Evolutionary conservation across 2,113 vertebrate species (phyloP).

Genomic region (Halcyon malimbica): DNA sequence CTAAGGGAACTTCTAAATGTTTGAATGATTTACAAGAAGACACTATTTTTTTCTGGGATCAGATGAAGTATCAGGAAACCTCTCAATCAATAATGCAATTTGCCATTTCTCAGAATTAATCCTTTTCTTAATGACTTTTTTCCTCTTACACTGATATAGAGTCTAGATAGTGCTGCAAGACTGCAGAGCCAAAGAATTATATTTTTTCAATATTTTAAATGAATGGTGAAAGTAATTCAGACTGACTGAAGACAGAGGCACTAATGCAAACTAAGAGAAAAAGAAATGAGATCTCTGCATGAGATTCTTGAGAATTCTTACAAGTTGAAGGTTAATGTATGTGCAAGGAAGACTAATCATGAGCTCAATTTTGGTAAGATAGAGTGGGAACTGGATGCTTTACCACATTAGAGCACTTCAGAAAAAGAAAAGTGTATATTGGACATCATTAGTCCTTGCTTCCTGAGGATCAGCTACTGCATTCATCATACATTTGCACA

Average conservation of each 20-base stretch:
- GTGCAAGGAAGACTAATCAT: neutral
- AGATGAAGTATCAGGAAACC: neutral
- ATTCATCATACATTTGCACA: neutral
- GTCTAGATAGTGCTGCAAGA: neutral
- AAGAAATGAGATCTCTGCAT: neutral
- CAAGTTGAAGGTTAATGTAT: neutral
- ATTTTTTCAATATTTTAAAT: neutral
- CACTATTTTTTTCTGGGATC: neutral
- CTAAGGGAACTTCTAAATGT: neutral
- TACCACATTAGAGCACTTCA: neutral
- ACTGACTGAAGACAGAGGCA: neutral
- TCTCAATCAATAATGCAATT: neutral
- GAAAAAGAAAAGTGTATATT: neutral
- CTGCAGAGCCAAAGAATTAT: neutral
- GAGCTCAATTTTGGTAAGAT: neutral
- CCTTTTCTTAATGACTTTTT: neutral
- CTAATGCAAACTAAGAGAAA: neutral
- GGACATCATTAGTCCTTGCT: neutral
- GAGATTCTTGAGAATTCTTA: neutral
- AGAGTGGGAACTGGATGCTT: neutral
- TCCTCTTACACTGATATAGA: neutral
- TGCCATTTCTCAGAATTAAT: constrained; percentile 7
- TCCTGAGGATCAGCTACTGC: neutral
- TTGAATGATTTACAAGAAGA: neutral
- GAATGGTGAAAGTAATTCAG: neutral